Base-by-base conservation (phyloP, 2,888 invertebrate genomes). In the Coremacera marginata region DNA sequence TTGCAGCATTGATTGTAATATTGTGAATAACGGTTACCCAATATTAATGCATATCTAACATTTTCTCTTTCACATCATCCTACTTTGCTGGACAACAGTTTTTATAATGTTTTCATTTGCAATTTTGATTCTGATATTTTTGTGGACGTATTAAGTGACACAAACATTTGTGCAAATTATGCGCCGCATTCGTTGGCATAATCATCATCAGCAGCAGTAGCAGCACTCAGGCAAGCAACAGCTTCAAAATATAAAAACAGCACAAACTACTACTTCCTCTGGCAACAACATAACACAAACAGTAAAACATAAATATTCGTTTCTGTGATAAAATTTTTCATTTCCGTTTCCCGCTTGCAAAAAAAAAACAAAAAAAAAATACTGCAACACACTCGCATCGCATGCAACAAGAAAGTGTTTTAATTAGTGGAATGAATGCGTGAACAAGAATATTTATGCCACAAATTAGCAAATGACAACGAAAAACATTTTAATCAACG, bases 381-480 rank as follows among this genome's bases (percentile, higher is more conserved):
- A 62, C 1, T n/a, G n/a, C n/a, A 34, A n/a, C 52, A 27, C 19
- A 34, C 55, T 19, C 63, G 63, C 49, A 16, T 25, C 52, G 63
- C 73, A 22, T 49, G 44, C 72, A 65, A 49, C 73, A 73, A 51
- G 63, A 63, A 51, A 51, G 63, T 52, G 63, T 51, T 73, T 63
- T 73, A 73, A 73, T 73, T 73, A 73, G 73, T 63, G 52, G 31
- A 73, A 27, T 51, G 63, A 63, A 65, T 31, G 73, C 73, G 62
- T 63, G 73, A 65, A 73, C 63, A 73, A 63, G 63, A 63, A 63
- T 44, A 63, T 63, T 73, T 65, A 63, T 65, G 63, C 49, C 73
- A 73, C 73, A 52, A 63, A 73, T 63, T 73, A 52, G 63, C 73
- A 63, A 73, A 73, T 49, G 51, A 44, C 63, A 31, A 62, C 25